A percentile compares a stretch with the other conserved stretches of the same genome.
phyloP scores from a whole-genome alignment of 2,113 vertebrate species.

The Cynoglossus semilaevis region DNA sequence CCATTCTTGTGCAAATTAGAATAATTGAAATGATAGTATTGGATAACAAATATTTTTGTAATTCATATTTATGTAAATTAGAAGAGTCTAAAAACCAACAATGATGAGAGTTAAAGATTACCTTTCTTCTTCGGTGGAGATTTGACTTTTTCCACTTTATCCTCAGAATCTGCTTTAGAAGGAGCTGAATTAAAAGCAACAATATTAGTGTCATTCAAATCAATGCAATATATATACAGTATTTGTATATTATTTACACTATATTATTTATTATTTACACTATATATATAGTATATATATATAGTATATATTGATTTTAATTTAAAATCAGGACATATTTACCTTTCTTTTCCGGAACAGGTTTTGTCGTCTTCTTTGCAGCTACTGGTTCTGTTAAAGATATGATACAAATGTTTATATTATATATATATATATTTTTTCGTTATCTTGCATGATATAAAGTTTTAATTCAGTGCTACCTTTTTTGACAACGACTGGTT shows the following conservation, averaged over 20 bases:
- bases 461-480: slow-evolving; percentile 18
- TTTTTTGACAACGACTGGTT: slow-evolving; percentile 35
- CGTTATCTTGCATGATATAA: no score
- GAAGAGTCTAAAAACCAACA: no score
- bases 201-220: background rate
- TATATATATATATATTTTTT: background rate
- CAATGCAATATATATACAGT: no score
- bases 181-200: slow-evolving; percentile 22
- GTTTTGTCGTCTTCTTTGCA: slow-evolving; percentile 38
- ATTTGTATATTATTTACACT: no score
- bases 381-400: slow-evolving; percentile 13
- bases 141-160: slow-evolving; percentile 35
- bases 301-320: background rate
- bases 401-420: background rate
- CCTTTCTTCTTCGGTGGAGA: slow-evolving; percentile 50
- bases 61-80: no score
- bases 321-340: background rate
- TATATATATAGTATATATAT: no score
- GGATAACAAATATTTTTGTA: no score
- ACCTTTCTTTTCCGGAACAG: slow-evolving; percentile 48
- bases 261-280: no score
- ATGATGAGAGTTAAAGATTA: background rate
- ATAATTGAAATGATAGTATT: no score
- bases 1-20: no score
- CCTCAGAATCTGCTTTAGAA: slow-evolving; percentile 27